A percentile compares a stretch with the other conserved stretches of the same genome.
Evolutionary conservation across 2,888 invertebrate genomes (phyloP).

Genomic region (Hipparchia semele): DNA sequence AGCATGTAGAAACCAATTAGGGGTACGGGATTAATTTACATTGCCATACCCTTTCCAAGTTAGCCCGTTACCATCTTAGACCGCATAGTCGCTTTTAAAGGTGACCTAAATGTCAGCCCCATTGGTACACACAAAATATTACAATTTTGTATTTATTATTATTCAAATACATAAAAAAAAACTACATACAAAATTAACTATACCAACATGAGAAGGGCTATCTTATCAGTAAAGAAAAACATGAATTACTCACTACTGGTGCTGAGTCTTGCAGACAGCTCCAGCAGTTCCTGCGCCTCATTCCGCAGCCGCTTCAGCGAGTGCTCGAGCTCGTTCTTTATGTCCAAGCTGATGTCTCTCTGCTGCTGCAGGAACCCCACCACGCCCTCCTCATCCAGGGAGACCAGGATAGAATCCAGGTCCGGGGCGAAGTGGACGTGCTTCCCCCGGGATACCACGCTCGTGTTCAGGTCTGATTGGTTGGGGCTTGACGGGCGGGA

Average conservation of each 20-base stretch:
- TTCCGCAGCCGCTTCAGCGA: slow-evolving; percentile 86
- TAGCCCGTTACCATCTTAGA: too few species aligned
- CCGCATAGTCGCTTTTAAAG: too few species aligned
- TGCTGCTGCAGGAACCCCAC: slow-evolving; percentile 81
- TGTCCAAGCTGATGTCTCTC: slow-evolving; percentile 78
- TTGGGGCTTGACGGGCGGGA: slow-evolving; percentile 53
- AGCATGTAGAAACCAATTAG: too few species aligned
- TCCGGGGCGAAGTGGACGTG: slow-evolving; percentile 89
- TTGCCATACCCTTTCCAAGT: too few species aligned
- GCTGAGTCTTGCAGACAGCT: slow-evolving; percentile 74
- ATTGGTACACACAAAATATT: too few species aligned
- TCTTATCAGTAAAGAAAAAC: too few species aligned
- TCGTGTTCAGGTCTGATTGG: slow-evolving; percentile 51
- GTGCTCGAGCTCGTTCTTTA: slow-evolving; percentile 86
- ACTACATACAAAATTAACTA: too few species aligned
- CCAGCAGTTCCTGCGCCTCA: slow-evolving; percentile 88
- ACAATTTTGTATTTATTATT: too few species aligned
- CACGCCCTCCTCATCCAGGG: slow-evolving; percentile 84
- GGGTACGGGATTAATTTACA: too few species aligned
- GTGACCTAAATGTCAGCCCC: too few species aligned
- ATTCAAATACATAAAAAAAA: too few species aligned
- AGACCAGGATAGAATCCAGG: slow-evolving; percentile 82
- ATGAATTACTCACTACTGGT: slow-evolving; percentile 43
- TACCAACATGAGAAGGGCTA: too few species aligned
- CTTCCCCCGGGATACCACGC: slow-evolving; percentile 62